A percentile compares a stretch with the other conserved stretches of the same genome.
phyloP scores from a whole-genome alignment of 2,888 invertebrate species.

The Caenorhabditis macrosperma region DNA sequence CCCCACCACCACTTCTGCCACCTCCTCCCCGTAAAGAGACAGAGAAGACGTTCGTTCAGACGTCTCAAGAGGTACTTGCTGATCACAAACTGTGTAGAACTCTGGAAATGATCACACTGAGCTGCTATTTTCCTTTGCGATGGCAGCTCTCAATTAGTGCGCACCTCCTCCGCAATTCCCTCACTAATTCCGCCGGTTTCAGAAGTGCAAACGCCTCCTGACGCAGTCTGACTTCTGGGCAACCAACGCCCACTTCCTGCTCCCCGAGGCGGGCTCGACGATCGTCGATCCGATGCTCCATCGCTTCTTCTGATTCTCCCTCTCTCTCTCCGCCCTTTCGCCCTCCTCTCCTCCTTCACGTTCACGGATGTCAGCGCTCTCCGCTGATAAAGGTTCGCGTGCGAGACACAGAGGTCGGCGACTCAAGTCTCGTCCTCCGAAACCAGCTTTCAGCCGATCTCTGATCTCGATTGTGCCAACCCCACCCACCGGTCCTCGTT shows the following conservation, averaged over 20 bases:
- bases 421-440: neutral
- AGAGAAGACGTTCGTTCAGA: conserved; percentile 22
- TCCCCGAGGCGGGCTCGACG: conserved; percentile 78
- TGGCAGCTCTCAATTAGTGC: too few species aligned
- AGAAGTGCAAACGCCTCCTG: conserved; percentile 46
- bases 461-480: conserved; percentile 32
- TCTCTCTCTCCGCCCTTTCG: neutral
- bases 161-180: neutral
- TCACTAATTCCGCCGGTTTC: neutral
- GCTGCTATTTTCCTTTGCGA: neutral
- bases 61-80: conserved; percentile 30
- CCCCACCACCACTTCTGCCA: neutral
- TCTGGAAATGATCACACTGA: too few species aligned
- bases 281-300: conserved; percentile 77
- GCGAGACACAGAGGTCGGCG: conserved; percentile 30
- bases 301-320: conserved; percentile 62
- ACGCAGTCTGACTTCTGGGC: conserved; percentile 64
- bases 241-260: conserved; percentile 63
- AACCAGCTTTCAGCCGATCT: conserved; percentile 28
- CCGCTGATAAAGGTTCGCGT: conserved; percentile 29
- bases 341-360: neutral
- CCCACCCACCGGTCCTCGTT: neutral
- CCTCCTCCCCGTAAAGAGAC: conserved; percentile 19
- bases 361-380: conserved; percentile 18
- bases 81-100: too few species aligned